Evolutionary conservation across 2,888 invertebrate genomes (phyloP), one percentile per base, ranked within the genome.

Genomic region (Chesias legatella): DNA sequence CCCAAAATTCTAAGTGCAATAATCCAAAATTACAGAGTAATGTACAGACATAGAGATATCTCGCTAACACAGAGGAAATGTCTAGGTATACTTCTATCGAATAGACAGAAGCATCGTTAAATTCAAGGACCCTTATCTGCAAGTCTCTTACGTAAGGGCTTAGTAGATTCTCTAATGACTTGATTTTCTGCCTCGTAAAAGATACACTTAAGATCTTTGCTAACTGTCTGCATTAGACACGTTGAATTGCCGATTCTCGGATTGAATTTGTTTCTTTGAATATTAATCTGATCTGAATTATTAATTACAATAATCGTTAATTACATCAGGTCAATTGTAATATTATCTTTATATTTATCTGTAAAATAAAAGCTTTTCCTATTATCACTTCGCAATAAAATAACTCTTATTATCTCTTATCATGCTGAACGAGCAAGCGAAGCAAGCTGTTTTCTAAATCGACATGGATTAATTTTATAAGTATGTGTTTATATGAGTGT

Each of bases 51-150:
- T 23, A 48, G 30, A 45, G 44, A 45, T 51, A 50, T 49, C 46
- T 43, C 25, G 13, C 33, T 45, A 37, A 30, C 29, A 37, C 38
- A 44, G 33, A 51, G 73, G 64, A 69, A 71, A 62, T 54, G 55
- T 63, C 35, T 43, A 62, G 54, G 55, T 63, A 27, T 43, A 63
- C 60, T 62, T 53, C 50, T 71, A 74, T 73, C 70, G 71, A 63
- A 62, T 67, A 68, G 68, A 72, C 67, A 63, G 64, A 62, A 62
- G 67, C 60, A 72, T 77, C 79, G 75, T 80, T 79, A 80, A 71
- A 69, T 65, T 56, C 48, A 54, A 71, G 71, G 48, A 58, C 58
- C 54, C 79, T 79, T 81, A 81, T 81, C 81, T 70, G 56, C 56
- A 57, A 71, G 62, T 70, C 69, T 67, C 66, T 76, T 72, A 72